These are phyloP conservation scores for Sebastolobus alascanus DNA, from an alignment of 2,797 vertebrate species.

Conservation along the genomic window DNA sequence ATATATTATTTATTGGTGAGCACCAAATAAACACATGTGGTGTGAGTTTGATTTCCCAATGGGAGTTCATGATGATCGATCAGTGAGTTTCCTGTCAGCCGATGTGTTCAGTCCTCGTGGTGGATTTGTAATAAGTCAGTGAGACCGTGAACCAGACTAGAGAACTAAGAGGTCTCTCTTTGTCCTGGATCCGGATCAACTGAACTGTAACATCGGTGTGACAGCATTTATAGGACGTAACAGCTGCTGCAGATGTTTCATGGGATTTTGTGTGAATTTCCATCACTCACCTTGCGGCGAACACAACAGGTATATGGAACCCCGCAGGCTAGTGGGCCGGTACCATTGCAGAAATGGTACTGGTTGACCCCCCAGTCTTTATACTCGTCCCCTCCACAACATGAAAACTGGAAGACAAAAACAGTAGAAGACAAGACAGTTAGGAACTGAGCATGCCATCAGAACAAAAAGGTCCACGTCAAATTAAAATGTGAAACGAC, in stretches of 20 bases:
- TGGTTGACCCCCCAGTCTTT: slow-evolving; percentile 92
- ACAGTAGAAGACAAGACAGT: not conserved
- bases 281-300: slow-evolving; percentile 73
- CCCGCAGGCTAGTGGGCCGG: slow-evolving; percentile 89
- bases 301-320: slow-evolving; percentile 93
- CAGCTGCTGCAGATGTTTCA: not conserved
- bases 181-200: not conserved
- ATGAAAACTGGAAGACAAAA: slow-evolving; percentile 87
- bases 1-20: not conserved
- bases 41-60: not conserved
- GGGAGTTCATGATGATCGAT: not conserved
- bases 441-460: not conserved
- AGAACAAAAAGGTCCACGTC: not conserved
- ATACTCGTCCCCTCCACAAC: slow-evolving; percentile 92
- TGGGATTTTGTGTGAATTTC: not conserved
- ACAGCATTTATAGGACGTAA: not conserved
- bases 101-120: not conserved
- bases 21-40: not conserved
- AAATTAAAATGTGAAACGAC: not conserved
- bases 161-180: not conserved
- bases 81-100: not conserved
- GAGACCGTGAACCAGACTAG: not conserved
- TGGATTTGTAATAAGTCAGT: not conserved
- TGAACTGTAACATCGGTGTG: not conserved
- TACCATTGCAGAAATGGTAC: slow-evolving; percentile 92